Evolutionary conservation across 2,113 vertebrate genomes (phyloP).

Genomic region (Myanophis thanlyinensis): DNA sequence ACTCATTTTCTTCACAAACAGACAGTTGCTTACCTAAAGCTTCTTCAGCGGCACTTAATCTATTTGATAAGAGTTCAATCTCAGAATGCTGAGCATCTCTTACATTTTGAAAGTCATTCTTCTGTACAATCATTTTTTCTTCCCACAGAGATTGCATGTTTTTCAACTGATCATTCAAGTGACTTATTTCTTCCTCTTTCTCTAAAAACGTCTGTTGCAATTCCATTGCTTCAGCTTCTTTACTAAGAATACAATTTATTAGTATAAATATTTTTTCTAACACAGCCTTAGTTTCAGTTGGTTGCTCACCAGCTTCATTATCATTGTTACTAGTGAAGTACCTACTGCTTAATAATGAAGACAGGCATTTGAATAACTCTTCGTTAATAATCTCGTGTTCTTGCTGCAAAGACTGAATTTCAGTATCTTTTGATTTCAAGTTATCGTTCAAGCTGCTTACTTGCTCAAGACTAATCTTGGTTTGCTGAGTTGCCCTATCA

Average conservation of each 20-base stretch:
- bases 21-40: slow-evolving; percentile 50
- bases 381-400: slow-evolving; percentile 78
- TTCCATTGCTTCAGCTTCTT: slow-evolving; percentile 64
- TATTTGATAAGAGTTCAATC: slow-evolving; percentile 49
- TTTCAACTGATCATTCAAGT: slow-evolving; percentile 44
- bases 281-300: slow-evolving; percentile 63
- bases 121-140: slow-evolving; percentile 46
- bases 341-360: slow-evolving; percentile 66
- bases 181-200: slow-evolving; percentile 67
- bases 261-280: slow-evolving; percentile 69
- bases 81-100: slow-evolving; percentile 54
- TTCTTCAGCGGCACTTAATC: slow-evolving; percentile 52
- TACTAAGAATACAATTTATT: slow-evolving; percentile 66
- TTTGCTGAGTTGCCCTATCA: slow-evolving; percentile 74
- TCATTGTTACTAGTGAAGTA: slow-evolving; percentile 68
- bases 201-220: slow-evolving; percentile 67
- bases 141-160: slow-evolving; percentile 33
- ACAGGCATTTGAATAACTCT: slow-evolving; percentile 67
- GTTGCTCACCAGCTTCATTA: slow-evolving; percentile 43
- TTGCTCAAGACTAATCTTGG: slow-evolving; percentile 69
- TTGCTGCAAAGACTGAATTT: slow-evolving; percentile 76
- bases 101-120: slow-evolving; percentile 49
- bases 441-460: slow-evolving; percentile 72
- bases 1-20: slow-evolving; percentile 58
- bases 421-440: slow-evolving; percentile 74